phyloP scores from a whole-genome alignment of 1,140 invertebrate species.

The Ceratina calcarata region DNA sequence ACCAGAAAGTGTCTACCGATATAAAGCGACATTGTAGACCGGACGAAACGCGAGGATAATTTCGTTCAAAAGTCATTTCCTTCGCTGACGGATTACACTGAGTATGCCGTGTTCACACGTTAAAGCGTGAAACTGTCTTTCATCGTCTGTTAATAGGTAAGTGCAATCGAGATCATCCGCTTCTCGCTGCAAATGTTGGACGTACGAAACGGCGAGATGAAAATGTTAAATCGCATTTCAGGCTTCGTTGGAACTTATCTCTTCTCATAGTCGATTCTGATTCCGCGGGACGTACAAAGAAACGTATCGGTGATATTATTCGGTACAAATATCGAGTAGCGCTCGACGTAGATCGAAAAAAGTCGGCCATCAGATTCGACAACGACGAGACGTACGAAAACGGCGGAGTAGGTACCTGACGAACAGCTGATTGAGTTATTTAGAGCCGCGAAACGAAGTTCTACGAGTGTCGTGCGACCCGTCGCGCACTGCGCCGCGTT shows the following conservation, averaged over 20 bases:
- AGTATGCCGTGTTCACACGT: not conserved
- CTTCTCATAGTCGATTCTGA: conserved; percentile 38
- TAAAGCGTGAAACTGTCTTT: conserved; percentile 9
- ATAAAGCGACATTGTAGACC: conserved; percentile 5
- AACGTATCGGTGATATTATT: conserved; percentile 8
- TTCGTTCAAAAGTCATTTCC: conserved; percentile 29
- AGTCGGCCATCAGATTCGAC: conserved; percentile 15
- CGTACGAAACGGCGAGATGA: no score
- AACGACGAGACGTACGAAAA: not conserved
- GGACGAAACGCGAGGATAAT: conserved; percentile 20
- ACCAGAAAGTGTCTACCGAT: not conserved
- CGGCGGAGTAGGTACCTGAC: not conserved
- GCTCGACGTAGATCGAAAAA: not conserved
- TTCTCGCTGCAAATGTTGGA: no score
- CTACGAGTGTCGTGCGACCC: not conserved
- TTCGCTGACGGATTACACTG: not conserved
- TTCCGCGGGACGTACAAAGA: conserved; percentile 32
- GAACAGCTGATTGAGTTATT: conserved; percentile 3
- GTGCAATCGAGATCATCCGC: no score
- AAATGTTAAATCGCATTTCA: no score
- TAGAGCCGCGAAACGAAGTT: not conserved
- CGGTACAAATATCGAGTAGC: conserved; percentile 12
- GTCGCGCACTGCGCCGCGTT: no score
- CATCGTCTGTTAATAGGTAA: no score
- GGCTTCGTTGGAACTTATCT: conserved; percentile 23